A percentile compares a stretch with the other conserved stretches of the same genome.
These are phyloP conservation scores for Cephalopachus bancanus DNA, from an alignment of 2,797 vertebrate genomes.

Conservation along the genomic window DNA sequence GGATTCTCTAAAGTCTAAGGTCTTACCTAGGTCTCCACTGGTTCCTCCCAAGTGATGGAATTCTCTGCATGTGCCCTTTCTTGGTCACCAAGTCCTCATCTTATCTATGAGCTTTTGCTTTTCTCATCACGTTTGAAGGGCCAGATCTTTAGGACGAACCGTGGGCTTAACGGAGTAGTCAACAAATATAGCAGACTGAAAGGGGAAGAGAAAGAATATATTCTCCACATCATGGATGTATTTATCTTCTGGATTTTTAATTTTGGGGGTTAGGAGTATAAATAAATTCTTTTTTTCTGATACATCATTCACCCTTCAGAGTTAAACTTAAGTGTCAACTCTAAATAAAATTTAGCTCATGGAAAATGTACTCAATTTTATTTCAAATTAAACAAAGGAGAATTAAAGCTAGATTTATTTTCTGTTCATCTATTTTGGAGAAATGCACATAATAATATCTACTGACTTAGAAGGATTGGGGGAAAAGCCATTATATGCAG, in stretches of 20 bases:
- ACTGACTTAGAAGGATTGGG: not conserved
- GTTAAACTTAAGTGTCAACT: too few species aligned
- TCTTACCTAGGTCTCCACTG: not conserved
- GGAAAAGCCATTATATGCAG: not conserved
- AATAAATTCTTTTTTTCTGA: not conserved
- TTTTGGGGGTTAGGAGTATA: not conserved
- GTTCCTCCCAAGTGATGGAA: not conserved
- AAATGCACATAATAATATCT: not conserved
- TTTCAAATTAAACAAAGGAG: slow-evolving; percentile 36
- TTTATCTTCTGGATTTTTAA: not conserved
- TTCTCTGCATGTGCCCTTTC: not conserved
- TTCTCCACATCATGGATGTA: not conserved
- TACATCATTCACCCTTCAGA: too few species aligned
- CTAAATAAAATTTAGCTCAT: not conserved
- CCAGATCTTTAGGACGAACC: not conserved
- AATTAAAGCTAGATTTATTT: slow-evolving; percentile 51
- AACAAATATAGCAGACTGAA: not conserved
- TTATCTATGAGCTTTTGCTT: not conserved
- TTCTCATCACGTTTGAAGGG: not conserved
- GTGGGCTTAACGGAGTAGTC: not conserved
- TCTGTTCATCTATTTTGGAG: slow-evolving; percentile 10
- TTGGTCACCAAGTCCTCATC: not conserved
- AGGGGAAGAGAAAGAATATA: not conserved
- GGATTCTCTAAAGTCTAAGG: not conserved
- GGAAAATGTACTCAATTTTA: not conserved